Evolutionary conservation across 1,140 invertebrate genomes (phyloP).

Genomic region (Halyomorpha halys): DNA sequence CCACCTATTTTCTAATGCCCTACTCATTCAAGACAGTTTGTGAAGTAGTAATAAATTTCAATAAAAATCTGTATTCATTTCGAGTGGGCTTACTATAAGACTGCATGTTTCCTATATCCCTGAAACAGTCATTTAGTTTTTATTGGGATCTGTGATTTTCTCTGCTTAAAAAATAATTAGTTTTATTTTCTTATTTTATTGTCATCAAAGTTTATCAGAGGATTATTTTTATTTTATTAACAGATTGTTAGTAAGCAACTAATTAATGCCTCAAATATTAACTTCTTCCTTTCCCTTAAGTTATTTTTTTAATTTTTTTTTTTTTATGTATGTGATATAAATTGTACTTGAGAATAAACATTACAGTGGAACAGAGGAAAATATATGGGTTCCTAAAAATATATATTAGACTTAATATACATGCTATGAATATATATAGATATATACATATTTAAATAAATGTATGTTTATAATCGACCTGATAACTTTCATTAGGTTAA

Average conservation of each 20-base stretch:
- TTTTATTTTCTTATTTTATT: too few species aligned
- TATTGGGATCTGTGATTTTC: conserved; percentile 14
- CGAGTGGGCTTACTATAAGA: conserved; percentile 19
- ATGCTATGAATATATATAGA: conserved; percentile 10
- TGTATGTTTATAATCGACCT: conserved; percentile 16
- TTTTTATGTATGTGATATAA: conserved; percentile 10
- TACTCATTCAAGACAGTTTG: conserved; percentile 4
- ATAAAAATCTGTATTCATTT: background rate
- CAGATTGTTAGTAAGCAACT: background rate
- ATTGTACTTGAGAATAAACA: conserved; percentile 15
- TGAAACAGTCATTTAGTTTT: conserved; percentile 7
- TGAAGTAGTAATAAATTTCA: background rate
- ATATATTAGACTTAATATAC: conserved; percentile 1
- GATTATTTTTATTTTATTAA: conserved; percentile 9
- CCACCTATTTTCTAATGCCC: conserved; percentile 2
- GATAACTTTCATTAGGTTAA: conserved; percentile 20
- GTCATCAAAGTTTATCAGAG: conserved; percentile 1
- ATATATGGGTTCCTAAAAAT: conserved; percentile 22
- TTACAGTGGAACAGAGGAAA: conserved; percentile 16
- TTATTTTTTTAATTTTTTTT: background rate
- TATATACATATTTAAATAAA: conserved; percentile 19
- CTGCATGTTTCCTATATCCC: conserved; percentile 16
- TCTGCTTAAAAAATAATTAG: background rate
- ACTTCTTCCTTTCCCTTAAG: conserved; percentile 1
- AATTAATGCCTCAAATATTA: conserved; percentile 9